Conservation (phyloP, 2,797 vertebrate genomes). For the Alca torda region DNA sequence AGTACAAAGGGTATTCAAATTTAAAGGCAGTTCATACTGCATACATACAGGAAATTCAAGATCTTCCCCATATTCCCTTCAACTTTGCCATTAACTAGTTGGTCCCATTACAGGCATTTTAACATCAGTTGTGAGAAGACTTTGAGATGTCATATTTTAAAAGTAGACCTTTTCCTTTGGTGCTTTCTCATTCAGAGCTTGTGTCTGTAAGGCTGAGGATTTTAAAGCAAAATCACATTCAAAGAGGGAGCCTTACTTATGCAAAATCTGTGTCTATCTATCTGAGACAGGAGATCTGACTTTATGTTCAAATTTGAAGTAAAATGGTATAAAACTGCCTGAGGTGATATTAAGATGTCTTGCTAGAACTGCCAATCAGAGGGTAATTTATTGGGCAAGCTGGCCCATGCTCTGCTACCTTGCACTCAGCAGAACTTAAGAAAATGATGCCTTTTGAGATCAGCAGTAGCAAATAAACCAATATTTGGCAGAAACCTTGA, state of each 20-base stretch:
- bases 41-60: neutral
- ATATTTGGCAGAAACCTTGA: neutral
- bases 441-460: neutral
- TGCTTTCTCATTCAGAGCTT: neutral
- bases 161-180: neutral
- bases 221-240: neutral
- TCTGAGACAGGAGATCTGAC: neutral
- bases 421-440: neutral
- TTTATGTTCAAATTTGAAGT: neutral
- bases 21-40: neutral
- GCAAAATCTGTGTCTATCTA: neutral
- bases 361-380: neutral
- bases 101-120: neutral
- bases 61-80: neutral
- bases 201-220: neutral
- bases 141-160: neutral
- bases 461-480: neutral
- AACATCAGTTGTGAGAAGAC: neutral
- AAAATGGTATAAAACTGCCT: neutral
- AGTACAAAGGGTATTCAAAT: rapidly evolving
- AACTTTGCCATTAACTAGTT: neutral
- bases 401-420: neutral
- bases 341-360: neutral
- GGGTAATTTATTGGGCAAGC: neutral
- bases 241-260: neutral